phyloP scores from a whole-genome alignment of 2,113 vertebrate species.

The Perca schrenkii region DNA sequence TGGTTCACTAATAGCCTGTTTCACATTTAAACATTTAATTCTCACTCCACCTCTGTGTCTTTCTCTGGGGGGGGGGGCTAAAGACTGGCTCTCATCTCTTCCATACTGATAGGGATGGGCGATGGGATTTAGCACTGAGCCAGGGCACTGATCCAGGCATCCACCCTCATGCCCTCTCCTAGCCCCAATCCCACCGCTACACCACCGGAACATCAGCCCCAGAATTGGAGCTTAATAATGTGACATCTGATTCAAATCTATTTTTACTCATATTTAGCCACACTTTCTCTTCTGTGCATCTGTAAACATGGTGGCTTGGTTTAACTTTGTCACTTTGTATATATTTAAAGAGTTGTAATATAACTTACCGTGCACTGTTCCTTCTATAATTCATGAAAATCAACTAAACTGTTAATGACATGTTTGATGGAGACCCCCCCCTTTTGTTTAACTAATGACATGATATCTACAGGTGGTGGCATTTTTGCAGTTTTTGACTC shows the following conservation, averaged over 20 bases:
- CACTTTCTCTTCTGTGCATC: slow-evolving; percentile 6
- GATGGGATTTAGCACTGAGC: slow-evolving; percentile 70
- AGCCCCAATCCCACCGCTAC: slow-evolving; percentile 65
- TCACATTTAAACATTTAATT: slow-evolving; percentile 54
- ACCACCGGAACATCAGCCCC: slow-evolving; percentile 55
- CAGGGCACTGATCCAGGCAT: slow-evolving; percentile 69
- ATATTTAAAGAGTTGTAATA: neutral
- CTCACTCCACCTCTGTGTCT: slow-evolving; percentile 17
- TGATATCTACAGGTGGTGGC: neutral
- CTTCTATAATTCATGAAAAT: neutral
- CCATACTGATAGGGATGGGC: slow-evolving; percentile 64
- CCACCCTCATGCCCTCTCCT: slow-evolving; percentile 46
- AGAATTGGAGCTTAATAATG: slow-evolving; percentile 63
- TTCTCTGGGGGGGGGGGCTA: slow-evolving; percentile 20
- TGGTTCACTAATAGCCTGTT: slow-evolving; percentile 42
- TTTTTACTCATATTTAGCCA: slow-evolving; percentile 50
- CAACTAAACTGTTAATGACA: neutral
- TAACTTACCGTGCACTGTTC: neutral
- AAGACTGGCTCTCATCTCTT: slow-evolving; percentile 57
- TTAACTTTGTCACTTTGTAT: neutral
- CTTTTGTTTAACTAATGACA: neutral
- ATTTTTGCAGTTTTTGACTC: neutral
- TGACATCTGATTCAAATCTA: slow-evolving; percentile 54
- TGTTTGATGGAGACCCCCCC: neutral
- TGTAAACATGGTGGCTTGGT: neutral